Percentiles rank a stretch among this genome's conserved stretches.
These are phyloP conservation scores for Orthosia gothica DNA, from an alignment of 2,888 invertebrate species.

Conservation along the genomic window DNA sequence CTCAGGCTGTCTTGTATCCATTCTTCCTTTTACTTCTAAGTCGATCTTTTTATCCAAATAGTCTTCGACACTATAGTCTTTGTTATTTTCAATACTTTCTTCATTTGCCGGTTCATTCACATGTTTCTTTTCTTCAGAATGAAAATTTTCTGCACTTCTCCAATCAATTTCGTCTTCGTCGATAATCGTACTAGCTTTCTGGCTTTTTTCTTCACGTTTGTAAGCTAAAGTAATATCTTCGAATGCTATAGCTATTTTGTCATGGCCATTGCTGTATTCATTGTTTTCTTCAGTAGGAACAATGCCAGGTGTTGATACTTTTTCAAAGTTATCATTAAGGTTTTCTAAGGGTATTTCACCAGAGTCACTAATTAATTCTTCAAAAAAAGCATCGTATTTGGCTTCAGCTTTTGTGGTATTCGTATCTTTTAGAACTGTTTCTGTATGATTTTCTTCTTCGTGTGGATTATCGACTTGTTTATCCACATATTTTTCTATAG, in stretches of 20 bases:
- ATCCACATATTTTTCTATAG: conserved; percentile 4
- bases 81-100: conserved; percentile 31
- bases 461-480: neutral
- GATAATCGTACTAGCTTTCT: conserved; percentile 4
- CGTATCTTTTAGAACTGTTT: neutral
- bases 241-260: conserved; percentile 31
- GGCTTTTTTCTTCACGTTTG: conserved; percentile 2
- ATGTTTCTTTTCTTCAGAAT: conserved; percentile 31
- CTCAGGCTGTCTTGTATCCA: conserved; percentile 28
- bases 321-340: conserved; percentile 5
- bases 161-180: conserved; percentile 36
- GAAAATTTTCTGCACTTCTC: conserved; percentile 50
- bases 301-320: neutral
- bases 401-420: conserved; percentile 19
- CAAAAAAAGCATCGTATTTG: conserved; percentile 36
- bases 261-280: conserved; percentile 7
- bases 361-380: conserved; percentile 43
- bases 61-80: conserved; percentile 27
- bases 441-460: conserved; percentile 1
- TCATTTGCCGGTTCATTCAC: conserved; percentile 21
- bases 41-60: conserved; percentile 42
- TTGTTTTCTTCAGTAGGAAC: conserved; percentile 5
- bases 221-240: conserved; percentile 34
- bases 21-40: conserved; percentile 30
- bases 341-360: conserved; percentile 26